Conservation (phyloP, 1,140 invertebrate genomes). For the Eueides isabella region DNA sequence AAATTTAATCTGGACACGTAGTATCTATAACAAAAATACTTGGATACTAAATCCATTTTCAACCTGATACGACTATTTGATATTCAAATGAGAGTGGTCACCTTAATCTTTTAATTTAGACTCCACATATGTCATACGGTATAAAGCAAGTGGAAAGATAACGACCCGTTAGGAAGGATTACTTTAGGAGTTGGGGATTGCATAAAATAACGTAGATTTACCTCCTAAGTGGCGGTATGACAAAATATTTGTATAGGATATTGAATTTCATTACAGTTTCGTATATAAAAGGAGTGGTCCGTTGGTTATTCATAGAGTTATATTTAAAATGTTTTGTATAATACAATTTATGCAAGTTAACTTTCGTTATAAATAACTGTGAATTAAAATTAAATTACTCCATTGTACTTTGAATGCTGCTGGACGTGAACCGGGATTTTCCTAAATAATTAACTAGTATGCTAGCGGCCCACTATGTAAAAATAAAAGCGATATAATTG, state of each 20-base stretch:
- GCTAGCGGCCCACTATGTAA: too few species aligned
- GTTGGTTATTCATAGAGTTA: too few species aligned
- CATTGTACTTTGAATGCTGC: too few species aligned
- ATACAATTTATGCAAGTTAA: neutral
- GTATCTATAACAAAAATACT: neutral
- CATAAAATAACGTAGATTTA: slow-evolving; percentile 36
- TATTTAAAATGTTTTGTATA: too few species aligned
- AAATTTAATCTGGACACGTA: neutral
- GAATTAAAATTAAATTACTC: too few species aligned
- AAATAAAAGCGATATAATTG: too few species aligned
- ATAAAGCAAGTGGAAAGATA: slow-evolving; percentile 41
- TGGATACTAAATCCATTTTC: slow-evolving; percentile 18
- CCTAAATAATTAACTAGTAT: too few species aligned
- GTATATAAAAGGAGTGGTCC: neutral
- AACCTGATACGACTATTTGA: slow-evolving; percentile 44
- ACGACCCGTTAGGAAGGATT: slow-evolving; percentile 40
- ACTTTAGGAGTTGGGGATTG: slow-evolving; percentile 28
- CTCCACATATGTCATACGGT: slow-evolving; percentile 21
- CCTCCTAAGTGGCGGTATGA: slow-evolving; percentile 19
- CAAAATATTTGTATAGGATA: slow-evolving; percentile 25
- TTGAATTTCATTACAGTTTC: neutral
- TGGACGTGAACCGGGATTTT: too few species aligned
- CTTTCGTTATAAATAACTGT: neutral
- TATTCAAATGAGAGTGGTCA: slow-evolving; percentile 50
- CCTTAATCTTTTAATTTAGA: slow-evolving; percentile 53